These are phyloP conservation scores for Masnerella sp. DNA, from an alignment of 2,888 invertebrate genomes.

Conservation along the genomic window DNA sequence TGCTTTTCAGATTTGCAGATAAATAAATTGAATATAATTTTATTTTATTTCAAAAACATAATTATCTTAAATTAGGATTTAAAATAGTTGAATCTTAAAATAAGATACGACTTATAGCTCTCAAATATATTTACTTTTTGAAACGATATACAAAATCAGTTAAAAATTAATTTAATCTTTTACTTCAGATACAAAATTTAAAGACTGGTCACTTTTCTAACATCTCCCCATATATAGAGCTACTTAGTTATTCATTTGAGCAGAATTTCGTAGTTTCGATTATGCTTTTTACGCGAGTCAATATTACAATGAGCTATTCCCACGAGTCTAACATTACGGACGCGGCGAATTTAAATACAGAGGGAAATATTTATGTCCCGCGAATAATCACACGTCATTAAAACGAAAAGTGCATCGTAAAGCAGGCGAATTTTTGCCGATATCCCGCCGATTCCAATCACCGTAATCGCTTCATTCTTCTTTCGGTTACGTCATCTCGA, in stretches of 20 bases:
- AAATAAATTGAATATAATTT: too few relatives aligned
- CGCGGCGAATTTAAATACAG: constrained; percentile 30
- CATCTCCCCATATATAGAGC: too few relatives aligned
- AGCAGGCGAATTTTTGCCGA: constrained; percentile 2
- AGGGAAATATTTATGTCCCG: constrained; percentile 24
- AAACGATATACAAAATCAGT: too few relatives aligned
- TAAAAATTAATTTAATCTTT: too few relatives aligned
- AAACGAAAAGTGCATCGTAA: constrained; percentile 18
- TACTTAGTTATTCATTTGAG: constrained; percentile 18
- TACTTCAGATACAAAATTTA: too few relatives aligned
- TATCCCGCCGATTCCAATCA: constrained; percentile 13
- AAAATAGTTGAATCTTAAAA: too few relatives aligned
- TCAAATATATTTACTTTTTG: too few relatives aligned
- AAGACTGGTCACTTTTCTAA: too few relatives aligned
- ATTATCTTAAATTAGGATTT: too few relatives aligned
- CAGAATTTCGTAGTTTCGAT: constrained; percentile 19
- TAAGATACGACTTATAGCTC: too few relatives aligned
- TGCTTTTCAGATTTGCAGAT: too few relatives aligned
- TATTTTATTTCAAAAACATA: too few relatives aligned
- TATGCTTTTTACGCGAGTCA: not conserved
- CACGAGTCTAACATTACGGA: constrained; percentile 33
- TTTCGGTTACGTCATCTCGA: constrained; percentile 8
- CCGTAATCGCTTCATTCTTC: constrained; percentile 17
- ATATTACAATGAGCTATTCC: constrained; percentile 35
- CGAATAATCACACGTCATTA: constrained; percentile 38